Percentiles rank a stretch among this genome's conserved stretches.
phyloP scores from a whole-genome alignment of 2,797 vertebrate genomes.

The Poecilia wingei region DNA sequence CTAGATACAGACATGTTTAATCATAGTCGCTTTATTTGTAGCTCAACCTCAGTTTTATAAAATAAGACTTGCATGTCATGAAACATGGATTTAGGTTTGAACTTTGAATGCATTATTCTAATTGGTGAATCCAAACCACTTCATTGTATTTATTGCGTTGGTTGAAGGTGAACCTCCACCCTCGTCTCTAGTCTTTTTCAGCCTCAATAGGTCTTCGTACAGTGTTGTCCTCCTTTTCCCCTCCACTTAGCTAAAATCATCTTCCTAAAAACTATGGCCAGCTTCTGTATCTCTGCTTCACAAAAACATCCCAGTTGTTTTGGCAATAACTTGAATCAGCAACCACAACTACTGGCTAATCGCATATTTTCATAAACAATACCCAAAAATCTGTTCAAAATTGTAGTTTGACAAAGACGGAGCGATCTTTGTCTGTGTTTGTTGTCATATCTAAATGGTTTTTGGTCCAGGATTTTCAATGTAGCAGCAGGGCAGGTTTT shows the following conservation, averaged over 20 bases:
- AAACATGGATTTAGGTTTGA: neutral
- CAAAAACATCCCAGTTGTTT: neutral
- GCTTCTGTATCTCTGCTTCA: neutral
- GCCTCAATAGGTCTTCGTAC: neutral
- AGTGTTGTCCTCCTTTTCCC: neutral
- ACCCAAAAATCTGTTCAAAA: neutral
- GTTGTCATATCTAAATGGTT: neutral
- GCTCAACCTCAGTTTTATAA: neutral
- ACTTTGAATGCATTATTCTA: neutral
- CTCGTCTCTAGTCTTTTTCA: neutral
- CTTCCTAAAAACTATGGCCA: neutral
- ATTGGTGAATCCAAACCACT: neutral
- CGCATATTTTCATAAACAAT: neutral
- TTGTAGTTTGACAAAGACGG: neutral
- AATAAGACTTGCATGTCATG: too few species aligned
- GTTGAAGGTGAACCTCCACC: neutral
- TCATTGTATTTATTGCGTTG: neutral
- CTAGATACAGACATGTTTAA: neutral
- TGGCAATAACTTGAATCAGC: neutral
- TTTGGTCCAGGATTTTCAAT: neutral
- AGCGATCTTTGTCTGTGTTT: neutral
- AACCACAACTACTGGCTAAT: neutral
- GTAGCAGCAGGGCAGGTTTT: slow-evolving; percentile 3
- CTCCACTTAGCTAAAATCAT: neutral
- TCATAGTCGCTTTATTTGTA: neutral